Evolutionary conservation across 2,888 invertebrate species (phyloP).

Genomic region (Dusona sp.): DNA sequence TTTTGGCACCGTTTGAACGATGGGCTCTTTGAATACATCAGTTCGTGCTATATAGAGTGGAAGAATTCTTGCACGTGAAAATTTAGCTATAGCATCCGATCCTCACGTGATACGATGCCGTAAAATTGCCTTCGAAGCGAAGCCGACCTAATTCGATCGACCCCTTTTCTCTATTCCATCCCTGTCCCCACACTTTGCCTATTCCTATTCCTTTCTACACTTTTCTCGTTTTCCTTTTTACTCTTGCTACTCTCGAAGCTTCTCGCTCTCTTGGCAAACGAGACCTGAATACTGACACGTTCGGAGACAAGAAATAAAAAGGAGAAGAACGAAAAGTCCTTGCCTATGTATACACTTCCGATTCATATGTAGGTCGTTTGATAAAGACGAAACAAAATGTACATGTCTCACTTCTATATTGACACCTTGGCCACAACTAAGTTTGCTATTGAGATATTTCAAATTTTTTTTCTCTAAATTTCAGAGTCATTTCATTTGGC

Average conservation of each 20-base stretch:
- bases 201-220: slow-evolving; percentile 30
- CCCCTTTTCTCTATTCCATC: slow-evolving; percentile 29
- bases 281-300: slow-evolving; percentile 47
- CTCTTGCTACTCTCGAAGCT: slow-evolving; percentile 23
- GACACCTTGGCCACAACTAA: neutral
- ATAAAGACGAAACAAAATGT: slow-evolving; percentile 1
- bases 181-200: slow-evolving; percentile 12
- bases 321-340: slow-evolving; percentile 8
- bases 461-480: neutral
- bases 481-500: neutral
- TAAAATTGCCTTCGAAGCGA: slow-evolving; percentile 40
- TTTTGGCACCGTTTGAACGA: slow-evolving; percentile 47
- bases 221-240: slow-evolving; percentile 9
- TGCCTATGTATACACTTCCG: neutral
- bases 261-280: slow-evolving; percentile 56
- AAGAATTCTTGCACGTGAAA: slow-evolving; percentile 59
- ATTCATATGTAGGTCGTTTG: slow-evolving; percentile 25
- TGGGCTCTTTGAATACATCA: slow-evolving; percentile 21
- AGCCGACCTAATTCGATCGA: slow-evolving; percentile 66
- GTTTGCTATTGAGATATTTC: neutral
- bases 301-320: slow-evolving; percentile 28
- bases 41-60: slow-evolving; percentile 40
- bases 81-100: slow-evolving; percentile 43
- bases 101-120: slow-evolving; percentile 57
- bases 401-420: neutral